Conservation (phyloP, 2,797 vertebrate species). For the Lerista edwardsae region DNA sequence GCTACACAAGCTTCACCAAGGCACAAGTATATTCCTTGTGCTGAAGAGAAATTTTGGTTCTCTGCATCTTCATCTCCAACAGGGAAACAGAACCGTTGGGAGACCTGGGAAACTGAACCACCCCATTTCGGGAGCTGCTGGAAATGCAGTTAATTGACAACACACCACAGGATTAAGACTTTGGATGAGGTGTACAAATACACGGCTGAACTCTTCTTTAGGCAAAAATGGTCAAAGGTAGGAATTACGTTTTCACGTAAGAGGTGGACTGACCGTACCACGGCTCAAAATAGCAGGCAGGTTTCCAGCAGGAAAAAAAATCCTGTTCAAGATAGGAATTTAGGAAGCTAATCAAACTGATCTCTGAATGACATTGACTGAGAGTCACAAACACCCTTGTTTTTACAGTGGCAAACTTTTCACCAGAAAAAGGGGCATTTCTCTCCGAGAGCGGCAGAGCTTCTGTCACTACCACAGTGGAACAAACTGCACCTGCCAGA, state of each 20-base stretch:
- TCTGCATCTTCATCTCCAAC: constrained; percentile 23
- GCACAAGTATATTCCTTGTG: constrained; percentile 19
- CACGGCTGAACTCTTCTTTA: not conserved
- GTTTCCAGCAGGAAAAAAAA: not conserved
- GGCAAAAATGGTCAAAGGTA: constrained; percentile 2
- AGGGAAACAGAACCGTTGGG: constrained; percentile 21
- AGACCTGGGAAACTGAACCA: constrained; percentile 18
- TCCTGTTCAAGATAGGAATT: not conserved
- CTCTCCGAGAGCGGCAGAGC: not conserved
- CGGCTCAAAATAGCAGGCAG: not conserved
- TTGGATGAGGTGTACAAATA: not conserved
- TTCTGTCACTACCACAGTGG: not conserved
- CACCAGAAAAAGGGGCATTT: not conserved
- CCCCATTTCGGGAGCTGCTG: not conserved
- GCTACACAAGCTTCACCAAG: constrained; percentile 48
- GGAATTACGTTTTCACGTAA: not conserved
- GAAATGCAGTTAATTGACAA: not conserved
- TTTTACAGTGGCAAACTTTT: not conserved
- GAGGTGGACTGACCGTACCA: not conserved
- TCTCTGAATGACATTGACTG: not conserved
- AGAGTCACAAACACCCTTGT: not conserved
- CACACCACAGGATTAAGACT: not conserved
- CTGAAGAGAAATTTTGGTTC: constrained; percentile 40
- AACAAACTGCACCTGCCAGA: not conserved
- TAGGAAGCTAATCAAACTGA: not conserved